A percentile compares a stretch with the other conserved stretches of the same genome.
phyloP scores from a whole-genome alignment of 2,113 vertebrate species.

The Anolis sagrei region DNA sequence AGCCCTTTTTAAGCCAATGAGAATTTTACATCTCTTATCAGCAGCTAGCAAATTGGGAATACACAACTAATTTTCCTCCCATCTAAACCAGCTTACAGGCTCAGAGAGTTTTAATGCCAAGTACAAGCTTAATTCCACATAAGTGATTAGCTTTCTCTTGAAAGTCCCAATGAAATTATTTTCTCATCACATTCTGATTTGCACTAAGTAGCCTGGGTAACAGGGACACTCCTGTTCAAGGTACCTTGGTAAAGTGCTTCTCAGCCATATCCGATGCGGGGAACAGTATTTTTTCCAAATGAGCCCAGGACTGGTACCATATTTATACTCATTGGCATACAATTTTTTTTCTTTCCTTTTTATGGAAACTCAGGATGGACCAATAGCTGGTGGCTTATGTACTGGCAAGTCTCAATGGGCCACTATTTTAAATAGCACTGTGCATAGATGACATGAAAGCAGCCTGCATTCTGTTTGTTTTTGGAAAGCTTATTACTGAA shows the following conservation, averaged over 20 bases:
- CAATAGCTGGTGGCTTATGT: no score
- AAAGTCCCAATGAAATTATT: background rate
- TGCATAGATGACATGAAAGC: background rate
- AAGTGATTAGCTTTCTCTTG: background rate
- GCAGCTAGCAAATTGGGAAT: background rate
- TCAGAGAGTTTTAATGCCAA: conserved; percentile 7
- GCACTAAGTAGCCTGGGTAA: background rate
- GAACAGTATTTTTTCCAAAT: no score
- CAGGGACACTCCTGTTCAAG: background rate
- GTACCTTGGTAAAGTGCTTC: background rate
- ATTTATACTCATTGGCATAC: no score
- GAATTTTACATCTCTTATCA: background rate
- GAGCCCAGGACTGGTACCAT: no score
- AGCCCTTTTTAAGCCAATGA: background rate
- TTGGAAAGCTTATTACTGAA: background rate
- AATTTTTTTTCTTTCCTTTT: no score
- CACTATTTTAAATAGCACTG: no score
- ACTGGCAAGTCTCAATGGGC: no score
- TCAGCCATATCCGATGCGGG: no score
- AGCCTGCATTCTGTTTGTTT: background rate
- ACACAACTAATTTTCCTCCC: background rate
- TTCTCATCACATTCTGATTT: background rate
- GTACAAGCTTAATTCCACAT: conserved; percentile 1
- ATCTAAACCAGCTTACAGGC: background rate
- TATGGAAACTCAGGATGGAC: no score